These are phyloP conservation scores for Drosophila austrosaltans DNA, from an alignment of 2,888 invertebrate species.

Conservation along the genomic window DNA sequence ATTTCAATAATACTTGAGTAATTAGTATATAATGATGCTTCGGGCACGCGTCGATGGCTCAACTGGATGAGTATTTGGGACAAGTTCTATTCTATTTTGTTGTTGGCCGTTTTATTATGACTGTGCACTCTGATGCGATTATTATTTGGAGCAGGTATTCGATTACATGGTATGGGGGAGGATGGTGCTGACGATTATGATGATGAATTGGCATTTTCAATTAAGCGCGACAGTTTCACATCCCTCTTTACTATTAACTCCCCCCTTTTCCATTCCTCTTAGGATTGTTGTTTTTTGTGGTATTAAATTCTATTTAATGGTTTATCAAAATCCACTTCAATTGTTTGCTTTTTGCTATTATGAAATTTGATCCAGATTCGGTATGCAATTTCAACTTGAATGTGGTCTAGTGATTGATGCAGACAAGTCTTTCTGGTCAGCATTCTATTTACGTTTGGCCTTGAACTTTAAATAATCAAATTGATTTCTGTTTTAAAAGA, in stretches of 20 bases:
- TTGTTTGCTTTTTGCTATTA: conserved; percentile 62
- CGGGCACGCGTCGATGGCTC: conserved; percentile 52
- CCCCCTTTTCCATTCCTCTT: background rate
- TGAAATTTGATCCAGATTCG: conserved; percentile 46
- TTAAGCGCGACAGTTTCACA: conserved; percentile 66
- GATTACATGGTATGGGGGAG: conserved; percentile 47
- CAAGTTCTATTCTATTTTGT: conserved; percentile 35
- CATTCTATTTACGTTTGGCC: conserved; percentile 1
- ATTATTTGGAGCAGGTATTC: conserved; percentile 65
- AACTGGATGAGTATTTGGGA: conserved; percentile 6
- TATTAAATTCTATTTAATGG: conserved; percentile 78
- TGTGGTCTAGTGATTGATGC: conserved; percentile 37
- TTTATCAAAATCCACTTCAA: conserved; percentile 81
- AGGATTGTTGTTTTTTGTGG: conserved; percentile 38
- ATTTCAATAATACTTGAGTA: conserved; percentile 80
- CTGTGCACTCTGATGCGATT: conserved; percentile 59
- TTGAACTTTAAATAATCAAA: background rate
- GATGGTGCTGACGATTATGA: conserved; percentile 51
- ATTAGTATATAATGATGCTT: conserved; percentile 77
- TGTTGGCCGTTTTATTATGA: conserved; percentile 37
- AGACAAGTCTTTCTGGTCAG: background rate
- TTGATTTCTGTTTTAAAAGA: background rate
- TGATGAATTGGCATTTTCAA: conserved; percentile 81
- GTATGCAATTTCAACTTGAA: conserved; percentile 41
- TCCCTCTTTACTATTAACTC: conserved; percentile 11